Percentiles rank a stretch among this genome's conserved stretches.
phyloP scores from a whole-genome alignment of 2,888 invertebrate species.

The Perizoma flavofasciatum region DNA sequence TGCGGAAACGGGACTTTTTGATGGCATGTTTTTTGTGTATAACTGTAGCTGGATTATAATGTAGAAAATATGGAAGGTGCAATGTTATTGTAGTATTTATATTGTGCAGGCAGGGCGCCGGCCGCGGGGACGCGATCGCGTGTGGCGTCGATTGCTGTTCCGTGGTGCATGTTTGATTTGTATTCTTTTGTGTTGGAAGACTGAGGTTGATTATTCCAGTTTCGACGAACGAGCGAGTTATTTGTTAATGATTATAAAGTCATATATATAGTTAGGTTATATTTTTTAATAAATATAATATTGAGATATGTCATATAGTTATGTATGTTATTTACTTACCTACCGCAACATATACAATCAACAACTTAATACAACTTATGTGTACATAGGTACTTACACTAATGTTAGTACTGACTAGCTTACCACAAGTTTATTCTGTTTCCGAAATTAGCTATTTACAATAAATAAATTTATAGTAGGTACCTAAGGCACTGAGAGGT shows the following conservation, averaged over 20 bases:
- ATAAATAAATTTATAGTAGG: neutral
- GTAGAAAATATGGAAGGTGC: conserved; percentile 73
- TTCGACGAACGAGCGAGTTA: conserved; percentile 80
- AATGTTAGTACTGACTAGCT: conserved; percentile 46
- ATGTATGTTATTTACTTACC: conserved; percentile 51
- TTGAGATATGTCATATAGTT: conserved; percentile 81
- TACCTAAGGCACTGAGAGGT: too few species aligned
- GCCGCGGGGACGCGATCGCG: conserved; percentile 48
- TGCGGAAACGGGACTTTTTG: conserved; percentile 58
- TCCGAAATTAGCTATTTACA: neutral
- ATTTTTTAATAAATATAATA: conserved; percentile 84
- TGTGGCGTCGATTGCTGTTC: conserved; percentile 47
- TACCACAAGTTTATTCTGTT: conserved; percentile 12
- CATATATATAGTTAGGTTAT: conserved; percentile 84
- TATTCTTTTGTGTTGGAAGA: conserved; percentile 80
- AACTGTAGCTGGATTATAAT: conserved; percentile 66
- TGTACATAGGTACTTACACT: neutral
- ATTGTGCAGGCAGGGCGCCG: conserved; percentile 36
- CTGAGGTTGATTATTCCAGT: conserved; percentile 83
- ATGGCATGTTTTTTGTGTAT: conserved; percentile 67
- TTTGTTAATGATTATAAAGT: conserved; percentile 84
- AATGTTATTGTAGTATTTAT: conserved; percentile 75
- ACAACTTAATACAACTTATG: neutral
- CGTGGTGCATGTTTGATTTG: conserved; percentile 66
- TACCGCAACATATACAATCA: neutral